These are phyloP conservation scores for Conus betulinus DNA, from an alignment of 1,140 invertebrate genomes.

Conservation along the genomic window DNA sequence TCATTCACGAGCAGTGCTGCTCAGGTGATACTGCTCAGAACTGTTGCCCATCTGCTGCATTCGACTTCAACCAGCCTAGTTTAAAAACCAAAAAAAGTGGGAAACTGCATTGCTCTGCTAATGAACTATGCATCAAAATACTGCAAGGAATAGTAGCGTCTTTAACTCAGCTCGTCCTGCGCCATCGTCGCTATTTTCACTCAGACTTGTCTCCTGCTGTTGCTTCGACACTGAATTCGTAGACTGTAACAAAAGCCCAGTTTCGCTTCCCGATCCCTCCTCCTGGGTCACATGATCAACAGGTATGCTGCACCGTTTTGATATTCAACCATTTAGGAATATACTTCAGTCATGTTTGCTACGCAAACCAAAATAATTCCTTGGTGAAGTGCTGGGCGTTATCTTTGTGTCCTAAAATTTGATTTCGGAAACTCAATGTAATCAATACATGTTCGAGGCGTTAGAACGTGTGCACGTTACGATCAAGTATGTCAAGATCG, in stretches of 20 bases:
- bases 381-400: not conserved
- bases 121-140: too few species aligned
- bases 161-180: conserved; percentile 12
- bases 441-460: too few species aligned
- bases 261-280: not conserved
- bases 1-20: too few species aligned
- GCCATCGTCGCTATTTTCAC: not conserved
- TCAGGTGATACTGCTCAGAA: too few species aligned
- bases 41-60: too few species aligned
- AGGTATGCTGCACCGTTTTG: not conserved
- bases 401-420: not conserved
- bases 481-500: not conserved
- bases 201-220: not conserved
- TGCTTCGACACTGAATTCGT: too few species aligned
- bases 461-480: too few species aligned
- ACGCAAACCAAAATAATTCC: not conserved
- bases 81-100: too few species aligned
- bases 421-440: too few species aligned
- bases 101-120: too few species aligned
- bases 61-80: too few species aligned
- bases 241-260: not conserved
- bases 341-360: not conserved
- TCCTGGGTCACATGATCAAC: not conserved
- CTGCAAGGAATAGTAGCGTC: not conserved
- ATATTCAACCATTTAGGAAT: not conserved